Evolutionary conservation across 2,797 vertebrate genomes (phyloP).

Genomic region (Lepilemur septentrionalis): DNA sequence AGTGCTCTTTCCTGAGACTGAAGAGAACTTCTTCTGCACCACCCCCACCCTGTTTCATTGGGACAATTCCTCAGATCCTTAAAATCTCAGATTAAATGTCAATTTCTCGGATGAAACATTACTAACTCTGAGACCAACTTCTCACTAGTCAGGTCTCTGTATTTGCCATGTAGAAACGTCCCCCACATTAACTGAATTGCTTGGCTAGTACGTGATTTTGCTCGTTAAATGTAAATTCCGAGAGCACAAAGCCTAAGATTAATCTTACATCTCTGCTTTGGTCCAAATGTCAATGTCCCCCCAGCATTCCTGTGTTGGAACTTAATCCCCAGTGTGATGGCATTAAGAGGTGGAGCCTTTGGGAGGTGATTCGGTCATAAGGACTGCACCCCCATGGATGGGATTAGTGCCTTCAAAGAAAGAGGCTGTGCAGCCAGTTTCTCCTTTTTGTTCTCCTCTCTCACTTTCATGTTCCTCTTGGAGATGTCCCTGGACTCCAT

Average conservation of each 20-base stretch:
- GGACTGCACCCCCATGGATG: neutral
- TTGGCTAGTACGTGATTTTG: neutral
- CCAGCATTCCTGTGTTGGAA: neutral
- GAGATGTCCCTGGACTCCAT: too few relatives aligned
- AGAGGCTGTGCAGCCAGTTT: too few relatives aligned
- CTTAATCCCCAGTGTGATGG: fast-evolving
- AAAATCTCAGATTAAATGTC: neutral
- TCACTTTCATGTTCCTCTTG: too few relatives aligned
- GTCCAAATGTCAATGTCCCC: too few relatives aligned
- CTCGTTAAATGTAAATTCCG: neutral
- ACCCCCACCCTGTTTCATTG: fast-evolving
- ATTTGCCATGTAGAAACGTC: neutral
- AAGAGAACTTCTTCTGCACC: fast-evolving
- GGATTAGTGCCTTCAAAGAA: neutral
- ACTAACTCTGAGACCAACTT: neutral
- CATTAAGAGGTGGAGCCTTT: neutral
- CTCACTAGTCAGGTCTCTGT: too few relatives aligned
- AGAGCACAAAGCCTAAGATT: neutral
- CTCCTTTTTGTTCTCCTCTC: too few relatives aligned
- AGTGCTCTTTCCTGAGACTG: neutral
- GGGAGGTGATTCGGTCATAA: too few relatives aligned
- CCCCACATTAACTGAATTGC: neutral
- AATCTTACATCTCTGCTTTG: neutral
- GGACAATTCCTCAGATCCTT: neutral
- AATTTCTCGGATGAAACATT: neutral